Conservation (phyloP, 2,797 vertebrate genomes). For the Toxotes lorentzi region DNA sequence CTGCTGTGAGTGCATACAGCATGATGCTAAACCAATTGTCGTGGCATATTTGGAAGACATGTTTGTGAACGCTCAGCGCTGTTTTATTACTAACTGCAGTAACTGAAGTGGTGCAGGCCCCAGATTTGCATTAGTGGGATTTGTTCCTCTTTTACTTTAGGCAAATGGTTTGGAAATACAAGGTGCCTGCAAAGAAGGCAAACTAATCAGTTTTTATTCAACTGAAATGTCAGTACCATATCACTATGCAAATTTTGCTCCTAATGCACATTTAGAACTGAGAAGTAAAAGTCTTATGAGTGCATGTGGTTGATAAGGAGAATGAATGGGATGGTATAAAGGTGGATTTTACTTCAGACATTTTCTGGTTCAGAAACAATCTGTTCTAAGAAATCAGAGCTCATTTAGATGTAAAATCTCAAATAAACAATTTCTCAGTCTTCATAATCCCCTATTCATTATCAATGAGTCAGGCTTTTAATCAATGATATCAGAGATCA, state of each 20-base stretch:
- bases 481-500: slow-evolving; percentile 6
- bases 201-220: neutral
- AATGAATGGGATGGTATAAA: neutral
- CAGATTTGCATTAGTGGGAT: neutral
- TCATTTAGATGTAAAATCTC: slow-evolving; percentile 26
- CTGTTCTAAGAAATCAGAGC: neutral
- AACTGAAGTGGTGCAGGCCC: neutral
- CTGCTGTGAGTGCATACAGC: neutral
- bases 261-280: neutral
- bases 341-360: neutral
- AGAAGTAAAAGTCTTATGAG: neutral
- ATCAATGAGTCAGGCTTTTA: slow-evolving; percentile 1
- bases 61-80: neutral
- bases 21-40: neutral
- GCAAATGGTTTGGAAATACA: neutral
- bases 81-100: neutral
- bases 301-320: neutral
- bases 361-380: slow-evolving; percentile 8
- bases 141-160: neutral
- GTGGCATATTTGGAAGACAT: neutral
- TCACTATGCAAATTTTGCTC: neutral
- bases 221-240: neutral
- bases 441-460: slow-evolving; percentile 4
- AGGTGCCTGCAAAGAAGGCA: neutral
- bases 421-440: slow-evolving; percentile 1